phyloP scores from a whole-genome alignment of 2,888 invertebrate species.

The Apotomis betuletana region DNA sequence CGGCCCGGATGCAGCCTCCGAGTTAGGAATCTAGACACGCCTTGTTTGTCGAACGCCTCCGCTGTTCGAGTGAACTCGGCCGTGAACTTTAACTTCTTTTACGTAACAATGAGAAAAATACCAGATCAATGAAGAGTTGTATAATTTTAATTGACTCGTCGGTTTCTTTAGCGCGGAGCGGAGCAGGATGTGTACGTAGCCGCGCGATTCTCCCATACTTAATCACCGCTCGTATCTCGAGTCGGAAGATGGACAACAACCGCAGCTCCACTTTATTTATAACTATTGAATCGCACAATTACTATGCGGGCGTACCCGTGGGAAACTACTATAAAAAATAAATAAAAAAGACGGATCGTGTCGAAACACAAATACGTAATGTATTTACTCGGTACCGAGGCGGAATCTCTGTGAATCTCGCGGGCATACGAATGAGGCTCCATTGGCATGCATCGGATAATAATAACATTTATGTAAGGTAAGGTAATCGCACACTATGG shows the following conservation, averaged over 20 bases:
- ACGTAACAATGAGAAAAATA: slow-evolving; percentile 62
- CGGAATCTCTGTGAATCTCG: slow-evolving; percentile 74
- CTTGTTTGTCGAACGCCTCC: slow-evolving; percentile 63
- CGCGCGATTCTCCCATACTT: slow-evolving; percentile 5
- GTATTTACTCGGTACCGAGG: slow-evolving; percentile 65
- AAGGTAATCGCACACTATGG: slow-evolving; percentile 46
- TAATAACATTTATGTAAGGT: slow-evolving; percentile 50
- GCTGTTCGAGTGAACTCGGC: slow-evolving; percentile 67
- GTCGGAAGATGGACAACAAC: slow-evolving; percentile 17
- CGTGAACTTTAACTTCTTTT: slow-evolving; percentile 73
- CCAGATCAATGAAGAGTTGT: slow-evolving; percentile 56
- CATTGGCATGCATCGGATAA: slow-evolving; percentile 55
- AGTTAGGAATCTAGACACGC: slow-evolving; percentile 76
- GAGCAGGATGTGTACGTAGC: slow-evolving; percentile 20
- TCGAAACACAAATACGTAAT: slow-evolving; percentile 57
- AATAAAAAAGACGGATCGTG: slow-evolving; percentile 58
- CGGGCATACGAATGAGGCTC: slow-evolving; percentile 53
- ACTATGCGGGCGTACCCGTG: slow-evolving; percentile 68
- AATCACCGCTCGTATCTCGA: slow-evolving; percentile 5
- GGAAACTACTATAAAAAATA: slow-evolving; percentile 69
- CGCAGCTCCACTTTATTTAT: slow-evolving; percentile 49
- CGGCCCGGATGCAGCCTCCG: slow-evolving; percentile 81
- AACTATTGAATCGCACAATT: slow-evolving; percentile 60
- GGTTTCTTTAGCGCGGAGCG: not conserved
- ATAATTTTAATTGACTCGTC: not conserved